Evolutionary conservation across 2,888 invertebrate species (phyloP), one percentile per base, ranked within the genome.

Genomic region (Alcis repandata): DNA sequence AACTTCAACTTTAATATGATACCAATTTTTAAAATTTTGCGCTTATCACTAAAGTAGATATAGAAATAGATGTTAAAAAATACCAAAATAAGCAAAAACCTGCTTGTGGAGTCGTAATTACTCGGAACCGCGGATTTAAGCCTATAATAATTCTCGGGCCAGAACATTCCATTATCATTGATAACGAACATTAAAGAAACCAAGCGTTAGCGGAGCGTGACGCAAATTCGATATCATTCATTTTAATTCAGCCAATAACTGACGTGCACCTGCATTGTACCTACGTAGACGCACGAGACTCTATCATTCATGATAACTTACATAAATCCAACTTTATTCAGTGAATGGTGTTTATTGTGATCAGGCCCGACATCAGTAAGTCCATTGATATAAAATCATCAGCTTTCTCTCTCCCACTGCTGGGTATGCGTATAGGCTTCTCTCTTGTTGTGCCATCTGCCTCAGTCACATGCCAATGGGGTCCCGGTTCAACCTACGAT

Each of bases 211-310:
- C 51, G 59, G 59, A 66, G 58, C 74, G 68, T 77, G 72, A 74
- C 68, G 69, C 46, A 57, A 51, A 65, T 56, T 54, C 53, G 61
- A 71, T 72, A 73, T 76, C 75, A 75, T 74, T 71, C 63, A 69
- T 67, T 69, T 45, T 60, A 46, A 65, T 69, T 71, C 69, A 60
- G 70, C 67, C 73, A 70, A 72, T 76, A 70, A 71, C 36, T 13
- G 51, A 38, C 36, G 51, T 63, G 56, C 59, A 71, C 10, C 32
- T 70, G 70, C 54, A 45, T 20, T 57, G 63, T 65, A 63, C 66
- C 54, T 49, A 27, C 48, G 27, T 13, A 53, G 15, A 36, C 6
- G 41, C 22, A 38, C 46, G 22, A 10, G 36, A 49, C 48, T 70
- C 68, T 76, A 76, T 76, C 71, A 71, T 70, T 68, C 65, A 69